Evolutionary conservation across 2,888 invertebrate genomes (phyloP), one percentile per base, ranked within the genome.

Genomic region (Drosophila histrio): DNA sequence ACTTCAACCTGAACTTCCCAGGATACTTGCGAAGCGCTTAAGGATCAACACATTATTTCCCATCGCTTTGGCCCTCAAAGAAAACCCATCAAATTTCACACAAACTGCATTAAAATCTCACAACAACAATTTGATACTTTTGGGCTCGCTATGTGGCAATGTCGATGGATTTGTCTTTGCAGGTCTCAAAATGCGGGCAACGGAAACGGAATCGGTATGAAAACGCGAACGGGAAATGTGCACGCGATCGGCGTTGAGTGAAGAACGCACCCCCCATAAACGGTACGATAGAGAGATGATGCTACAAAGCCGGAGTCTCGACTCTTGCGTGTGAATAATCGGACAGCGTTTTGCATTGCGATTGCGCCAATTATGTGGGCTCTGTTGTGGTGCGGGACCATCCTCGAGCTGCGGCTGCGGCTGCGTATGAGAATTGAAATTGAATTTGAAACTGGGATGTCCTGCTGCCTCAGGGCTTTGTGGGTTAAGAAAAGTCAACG

Each of bases 41-140:
- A 84, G 77, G 69, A 81, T 70, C 60, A 62, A 56, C 43, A 36
- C 30, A 22, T 24, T 58, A 13, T 70, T 87, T 87, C 88, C 85
- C 88, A 87, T 74, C 59, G 62, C 22, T 21, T 32, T 15, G 32
- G 28, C 28, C 43, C 15, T 30, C n/a, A 52, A 73, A 68, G 67
- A 66, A 77, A 76, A 77, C 34, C 54, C 73, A 59, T 32, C 34
- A 59, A 67, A 76, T 68, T 71, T 44, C 61, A 44, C 17, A 58
- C 34, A 65, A 85, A 84, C 44, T 44, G 46, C 36, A 59, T 36
- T 34, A 74, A 88, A 88, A 79, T 77, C 73, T 71, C 67, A 50
- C 49, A 64, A 46, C 47, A 59, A 87, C 80, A 74, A 87, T 88
- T 87, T 72, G 89, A 88, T 88, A 88, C 89, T 89, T 88, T 89